phyloP scores from a whole-genome alignment of 2,888 invertebrate genomes.

The Ectemnius lituratus region DNA sequence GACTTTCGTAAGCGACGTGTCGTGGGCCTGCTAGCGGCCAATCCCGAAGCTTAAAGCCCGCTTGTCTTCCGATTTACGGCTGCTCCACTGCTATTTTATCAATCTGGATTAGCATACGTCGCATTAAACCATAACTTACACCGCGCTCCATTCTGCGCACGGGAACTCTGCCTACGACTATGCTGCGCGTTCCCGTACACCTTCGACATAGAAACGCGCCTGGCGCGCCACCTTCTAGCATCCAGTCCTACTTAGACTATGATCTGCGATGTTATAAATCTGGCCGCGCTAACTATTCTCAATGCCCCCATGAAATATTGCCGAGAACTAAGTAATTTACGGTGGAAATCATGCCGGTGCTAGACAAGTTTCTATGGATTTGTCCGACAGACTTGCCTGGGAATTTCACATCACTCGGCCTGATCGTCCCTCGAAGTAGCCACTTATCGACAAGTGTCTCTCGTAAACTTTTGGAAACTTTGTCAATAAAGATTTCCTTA shows the following conservation, averaged over 20 bases:
- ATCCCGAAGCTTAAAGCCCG: slow-evolving; percentile 58
- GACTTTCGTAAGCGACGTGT: slow-evolving; percentile 47
- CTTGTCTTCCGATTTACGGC: slow-evolving; percentile 66
- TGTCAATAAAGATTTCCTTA: no score
- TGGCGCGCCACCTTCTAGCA: slow-evolving; percentile 10
- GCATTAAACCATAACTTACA: slow-evolving; percentile 69
- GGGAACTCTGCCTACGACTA: neutral
- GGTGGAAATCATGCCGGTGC: neutral
- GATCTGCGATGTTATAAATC: slow-evolving; percentile 48
- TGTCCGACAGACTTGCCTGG: no score
- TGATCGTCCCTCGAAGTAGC: no score
- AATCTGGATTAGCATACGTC: slow-evolving; percentile 74
- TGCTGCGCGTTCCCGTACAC: slow-evolving; percentile 45
- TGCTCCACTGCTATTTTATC: slow-evolving; percentile 70
- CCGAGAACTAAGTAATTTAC: slow-evolving; percentile 34
- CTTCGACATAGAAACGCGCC: slow-evolving; percentile 18
- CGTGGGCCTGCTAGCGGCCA: slow-evolving; percentile 44
- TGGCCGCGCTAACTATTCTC: slow-evolving; percentile 30
- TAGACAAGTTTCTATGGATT: no score
- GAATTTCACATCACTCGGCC: no score
- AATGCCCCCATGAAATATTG: slow-evolving; percentile 30
- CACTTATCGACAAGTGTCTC: no score
- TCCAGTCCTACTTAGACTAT: slow-evolving; percentile 22
- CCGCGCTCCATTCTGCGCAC: slow-evolving; percentile 27
- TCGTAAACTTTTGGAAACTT: no score